These are phyloP conservation scores for Sebastes taczanowskii DNA, from an alignment of 2,797 vertebrate genomes.

Conservation along the genomic window DNA sequence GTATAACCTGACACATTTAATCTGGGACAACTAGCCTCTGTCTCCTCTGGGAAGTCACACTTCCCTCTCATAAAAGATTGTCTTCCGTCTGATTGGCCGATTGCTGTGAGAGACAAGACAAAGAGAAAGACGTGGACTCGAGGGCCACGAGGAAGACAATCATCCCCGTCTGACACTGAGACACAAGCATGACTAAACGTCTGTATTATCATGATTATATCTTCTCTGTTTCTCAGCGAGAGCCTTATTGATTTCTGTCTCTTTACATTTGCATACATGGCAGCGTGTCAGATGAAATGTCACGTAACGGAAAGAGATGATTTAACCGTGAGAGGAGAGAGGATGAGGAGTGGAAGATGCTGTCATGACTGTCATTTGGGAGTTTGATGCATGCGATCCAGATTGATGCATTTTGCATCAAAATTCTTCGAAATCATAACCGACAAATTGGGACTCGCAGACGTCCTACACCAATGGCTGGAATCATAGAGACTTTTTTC, in stretches of 20 bases:
- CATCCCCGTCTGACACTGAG: neutral
- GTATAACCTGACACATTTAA: slow-evolving; percentile 30
- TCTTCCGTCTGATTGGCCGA: slow-evolving; percentile 1
- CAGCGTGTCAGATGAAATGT: slow-evolving; percentile 24
- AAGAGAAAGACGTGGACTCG: neutral
- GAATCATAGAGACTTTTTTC: neutral
- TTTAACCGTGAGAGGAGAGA: slow-evolving; percentile 5
- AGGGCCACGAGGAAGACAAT: slow-evolving; percentile 3
- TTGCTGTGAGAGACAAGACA: slow-evolving; percentile 12
- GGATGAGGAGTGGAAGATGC: neutral
- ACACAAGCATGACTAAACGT: slow-evolving; percentile 31
- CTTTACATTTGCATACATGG: slow-evolving; percentile 38
- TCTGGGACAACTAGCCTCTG: neutral
- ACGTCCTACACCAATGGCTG: neutral
- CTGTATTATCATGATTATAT: slow-evolving; percentile 42
- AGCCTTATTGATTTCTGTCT: slow-evolving; percentile 42
- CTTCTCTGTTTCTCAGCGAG: slow-evolving; percentile 26
- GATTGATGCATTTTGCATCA: neutral
- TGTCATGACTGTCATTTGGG: neutral
- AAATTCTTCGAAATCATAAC: neutral
- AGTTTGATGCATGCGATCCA: neutral
- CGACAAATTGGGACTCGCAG: neutral
- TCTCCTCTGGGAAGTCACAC: slow-evolving; percentile 21
- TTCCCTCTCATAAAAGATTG: neutral
- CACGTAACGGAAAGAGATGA: neutral